Evolutionary conservation across 2,797 vertebrate species (phyloP).

Genomic region (Silurus lanzhouensis): DNA sequence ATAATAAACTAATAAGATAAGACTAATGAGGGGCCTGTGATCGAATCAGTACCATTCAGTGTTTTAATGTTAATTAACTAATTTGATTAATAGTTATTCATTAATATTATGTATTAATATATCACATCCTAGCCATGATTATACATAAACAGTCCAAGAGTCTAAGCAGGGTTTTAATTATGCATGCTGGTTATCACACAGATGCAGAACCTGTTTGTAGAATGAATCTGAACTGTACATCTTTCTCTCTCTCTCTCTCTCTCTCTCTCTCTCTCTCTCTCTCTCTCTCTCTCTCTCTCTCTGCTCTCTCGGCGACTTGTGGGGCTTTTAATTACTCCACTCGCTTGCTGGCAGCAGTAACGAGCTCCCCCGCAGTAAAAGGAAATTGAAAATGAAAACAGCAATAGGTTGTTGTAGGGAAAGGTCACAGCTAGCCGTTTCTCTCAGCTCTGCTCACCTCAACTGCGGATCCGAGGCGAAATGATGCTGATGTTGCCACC

Average conservation of each 20-base stretch:
- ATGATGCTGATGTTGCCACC: background rate
- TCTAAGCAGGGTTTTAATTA: constrained; percentile 28
- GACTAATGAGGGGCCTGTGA: background rate
- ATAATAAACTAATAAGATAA: background rate
- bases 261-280: background rate
- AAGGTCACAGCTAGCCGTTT: constrained; percentile 42
- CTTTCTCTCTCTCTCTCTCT: background rate
- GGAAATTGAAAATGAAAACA: constrained; percentile 54
- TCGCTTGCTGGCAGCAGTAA: constrained; percentile 36
- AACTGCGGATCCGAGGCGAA: constrained; percentile 37
- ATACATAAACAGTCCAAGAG: background rate
- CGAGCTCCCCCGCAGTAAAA: constrained; percentile 45
- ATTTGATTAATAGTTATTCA: background rate
- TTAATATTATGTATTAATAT: background rate
- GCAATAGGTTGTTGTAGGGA: constrained; percentile 28
- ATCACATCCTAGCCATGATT: background rate
- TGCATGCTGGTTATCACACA: constrained; percentile 36
- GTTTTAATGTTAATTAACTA: background rate
- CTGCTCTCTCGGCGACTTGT: constrained; percentile 17
- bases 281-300: background rate
- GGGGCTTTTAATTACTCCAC: constrained; percentile 59
- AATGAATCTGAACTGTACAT: background rate
- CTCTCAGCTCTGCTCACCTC: background rate
- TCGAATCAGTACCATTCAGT: background rate
- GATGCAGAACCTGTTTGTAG: constrained; percentile 25